These are phyloP conservation scores for Triplophysa dalaica DNA, from an alignment of 2,113 vertebrate species.

Conservation along the genomic window DNA sequence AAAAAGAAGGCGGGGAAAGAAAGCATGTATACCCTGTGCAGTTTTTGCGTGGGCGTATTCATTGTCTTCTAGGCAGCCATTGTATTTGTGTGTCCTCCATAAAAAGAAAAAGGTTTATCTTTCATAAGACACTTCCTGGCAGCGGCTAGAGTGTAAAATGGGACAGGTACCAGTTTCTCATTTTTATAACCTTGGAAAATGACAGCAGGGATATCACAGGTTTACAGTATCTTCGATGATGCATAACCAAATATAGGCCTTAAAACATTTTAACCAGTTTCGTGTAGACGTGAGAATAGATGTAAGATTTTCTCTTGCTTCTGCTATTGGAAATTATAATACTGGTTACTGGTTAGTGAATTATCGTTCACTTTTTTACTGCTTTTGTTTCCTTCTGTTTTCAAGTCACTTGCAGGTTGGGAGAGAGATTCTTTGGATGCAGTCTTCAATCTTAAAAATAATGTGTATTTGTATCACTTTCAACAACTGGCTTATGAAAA, in stretches of 20 bases:
- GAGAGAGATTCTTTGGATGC: not conserved
- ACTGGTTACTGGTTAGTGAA: no score
- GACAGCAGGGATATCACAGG: not conserved
- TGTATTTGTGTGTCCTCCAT: constrained; percentile 25
- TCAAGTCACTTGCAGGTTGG: not conserved
- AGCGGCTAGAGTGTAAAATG: not conserved
- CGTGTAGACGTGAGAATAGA: not conserved
- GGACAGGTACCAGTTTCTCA: not conserved
- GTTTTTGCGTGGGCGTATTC: constrained; percentile 14
- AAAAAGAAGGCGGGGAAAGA: not conserved
- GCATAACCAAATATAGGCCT: constrained; percentile 2
- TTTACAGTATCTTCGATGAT: not conserved
- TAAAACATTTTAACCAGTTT: not conserved
- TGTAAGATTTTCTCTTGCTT: not conserved
- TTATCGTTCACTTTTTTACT: not conserved
- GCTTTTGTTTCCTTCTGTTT: not conserved
- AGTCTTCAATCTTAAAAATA: not conserved
- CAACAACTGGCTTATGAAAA: not conserved
- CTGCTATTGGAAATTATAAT: not conserved
- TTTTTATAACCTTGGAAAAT: constrained; percentile 3
- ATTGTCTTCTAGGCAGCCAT: constrained; percentile 26
- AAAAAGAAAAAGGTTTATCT: constrained; percentile 12
- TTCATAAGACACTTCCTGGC: constrained; percentile 21
- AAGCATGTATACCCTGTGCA: constrained; percentile 5
- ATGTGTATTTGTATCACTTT: not conserved